Percentiles rank a stretch among this genome's conserved stretches.
phyloP scores from a whole-genome alignment of 2,888 invertebrate genomes.

The Cantharis rufa region DNA sequence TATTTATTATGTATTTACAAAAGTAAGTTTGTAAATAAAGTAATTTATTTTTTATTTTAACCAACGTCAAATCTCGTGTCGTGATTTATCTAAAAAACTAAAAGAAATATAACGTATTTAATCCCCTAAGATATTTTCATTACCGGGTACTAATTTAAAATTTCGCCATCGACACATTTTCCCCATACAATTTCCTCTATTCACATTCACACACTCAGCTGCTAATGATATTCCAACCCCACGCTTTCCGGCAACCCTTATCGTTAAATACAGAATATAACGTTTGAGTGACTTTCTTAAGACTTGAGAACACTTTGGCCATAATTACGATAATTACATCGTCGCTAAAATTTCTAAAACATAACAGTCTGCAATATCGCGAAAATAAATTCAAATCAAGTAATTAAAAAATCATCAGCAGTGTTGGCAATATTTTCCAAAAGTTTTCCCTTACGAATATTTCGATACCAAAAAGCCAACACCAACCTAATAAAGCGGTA shows the following conservation, averaged over 20 bases:
- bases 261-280: background rate
- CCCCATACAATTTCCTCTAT: background rate
- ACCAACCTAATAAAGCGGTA: conserved; percentile 4
- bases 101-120: background rate
- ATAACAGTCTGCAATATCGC: background rate
- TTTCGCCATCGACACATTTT: background rate
- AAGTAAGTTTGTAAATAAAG: background rate
- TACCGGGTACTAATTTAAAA: background rate
- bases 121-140: background rate
- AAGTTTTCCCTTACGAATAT: background rate
- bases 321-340: background rate
- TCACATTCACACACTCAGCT: background rate
- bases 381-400: background rate
- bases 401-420: background rate
- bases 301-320: background rate
- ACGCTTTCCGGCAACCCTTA: background rate
- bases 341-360: background rate
- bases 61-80: background rate
- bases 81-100: no score
- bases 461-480: background rate
- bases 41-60: background rate
- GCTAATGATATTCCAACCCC: background rate
- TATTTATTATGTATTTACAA: no score
- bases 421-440: background rate
- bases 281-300: background rate